phyloP scores from a whole-genome alignment of 2,888 invertebrate species.

The Epsilonema sp. region DNA sequence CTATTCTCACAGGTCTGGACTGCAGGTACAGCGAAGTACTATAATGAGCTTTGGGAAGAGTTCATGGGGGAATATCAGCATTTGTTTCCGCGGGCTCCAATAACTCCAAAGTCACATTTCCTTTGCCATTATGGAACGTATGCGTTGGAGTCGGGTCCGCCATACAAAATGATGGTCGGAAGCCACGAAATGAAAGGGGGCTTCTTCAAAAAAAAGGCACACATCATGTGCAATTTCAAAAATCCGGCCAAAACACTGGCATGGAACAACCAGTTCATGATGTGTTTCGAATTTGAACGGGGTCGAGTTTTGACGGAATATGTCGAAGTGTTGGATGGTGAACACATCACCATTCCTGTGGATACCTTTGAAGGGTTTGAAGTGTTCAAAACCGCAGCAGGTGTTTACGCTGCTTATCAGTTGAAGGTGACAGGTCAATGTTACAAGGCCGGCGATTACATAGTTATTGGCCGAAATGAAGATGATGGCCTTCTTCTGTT shows the following conservation, averaged over 20 bases:
- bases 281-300: no score
- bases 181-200: not conserved
- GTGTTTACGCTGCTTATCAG: no score
- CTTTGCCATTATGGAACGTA: not conserved
- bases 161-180: not conserved
- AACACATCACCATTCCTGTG: no score
- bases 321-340: no score
- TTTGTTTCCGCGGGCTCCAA: not conserved
- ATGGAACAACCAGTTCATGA: no score
- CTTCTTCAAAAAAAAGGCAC: not conserved
- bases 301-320: no score
- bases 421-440: no score
- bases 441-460: not conserved
- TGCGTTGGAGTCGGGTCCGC: not conserved
- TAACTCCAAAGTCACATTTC: not conserved
- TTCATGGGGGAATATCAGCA: not conserved
- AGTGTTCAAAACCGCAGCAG: no score
- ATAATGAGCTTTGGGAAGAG: not conserved
- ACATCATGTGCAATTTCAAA: not conserved
- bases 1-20: not conserved
- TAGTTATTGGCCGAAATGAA: not conserved
- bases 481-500: not conserved
- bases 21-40: not conserved
- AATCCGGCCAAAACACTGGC: no score
- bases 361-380: no score